phyloP scores from a whole-genome alignment of 1,140 invertebrate genomes.

The Listronotus bonariensis region DNA sequence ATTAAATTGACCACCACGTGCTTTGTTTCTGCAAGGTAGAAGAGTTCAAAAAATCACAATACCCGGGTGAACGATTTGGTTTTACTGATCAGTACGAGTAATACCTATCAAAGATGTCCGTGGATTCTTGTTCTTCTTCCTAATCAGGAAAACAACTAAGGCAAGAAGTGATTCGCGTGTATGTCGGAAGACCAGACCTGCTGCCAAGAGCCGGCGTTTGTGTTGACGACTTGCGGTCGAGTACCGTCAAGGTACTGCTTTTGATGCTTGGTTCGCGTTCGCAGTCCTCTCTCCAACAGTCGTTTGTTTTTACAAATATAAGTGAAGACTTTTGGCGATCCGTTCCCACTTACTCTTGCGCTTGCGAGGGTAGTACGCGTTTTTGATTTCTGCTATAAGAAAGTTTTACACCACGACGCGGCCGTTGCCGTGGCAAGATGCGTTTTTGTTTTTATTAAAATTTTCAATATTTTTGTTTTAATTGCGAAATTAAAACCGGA shows the following conservation, averaged over 20 bases:
- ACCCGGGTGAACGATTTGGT: constrained; percentile 1
- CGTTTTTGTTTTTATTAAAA: too few relatives aligned
- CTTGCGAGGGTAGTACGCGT: too few relatives aligned
- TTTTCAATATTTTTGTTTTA: too few relatives aligned
- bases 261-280: constrained; percentile 14
- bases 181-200: constrained; percentile 15
- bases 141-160: constrained; percentile 9
- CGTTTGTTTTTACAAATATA: constrained; percentile 1
- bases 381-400: too few relatives aligned
- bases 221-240: constrained; percentile 20
- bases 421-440: too few relatives aligned
- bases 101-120: neutral
- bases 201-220: constrained; percentile 16
- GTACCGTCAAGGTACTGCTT: constrained; percentile 20
- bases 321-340: too few relatives aligned
- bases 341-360: too few relatives aligned
- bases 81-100: neutral
- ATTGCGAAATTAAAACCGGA: too few relatives aligned
- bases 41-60: neutral
- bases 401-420: too few relatives aligned
- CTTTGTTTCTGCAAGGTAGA: neutral
- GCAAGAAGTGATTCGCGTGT: constrained; percentile 16
- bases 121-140: constrained; percentile 5
- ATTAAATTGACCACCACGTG: neutral
- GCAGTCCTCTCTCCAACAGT: constrained; percentile 15